phyloP scores from a whole-genome alignment of 2,113 vertebrate genomes.

The Talpa occidentalis region DNA sequence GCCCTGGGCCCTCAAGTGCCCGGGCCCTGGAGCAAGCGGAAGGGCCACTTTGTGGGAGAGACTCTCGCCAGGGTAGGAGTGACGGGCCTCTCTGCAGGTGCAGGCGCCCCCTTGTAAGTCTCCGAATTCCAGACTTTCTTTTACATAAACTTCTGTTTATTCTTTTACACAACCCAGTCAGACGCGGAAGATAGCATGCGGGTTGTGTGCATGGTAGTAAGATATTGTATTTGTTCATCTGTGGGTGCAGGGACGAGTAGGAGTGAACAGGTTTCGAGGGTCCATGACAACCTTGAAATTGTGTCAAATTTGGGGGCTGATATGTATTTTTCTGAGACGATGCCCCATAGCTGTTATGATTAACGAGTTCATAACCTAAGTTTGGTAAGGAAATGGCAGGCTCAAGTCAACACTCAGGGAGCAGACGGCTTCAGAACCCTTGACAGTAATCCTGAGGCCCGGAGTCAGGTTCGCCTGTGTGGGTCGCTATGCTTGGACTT shows the following conservation, averaged over 20 bases:
- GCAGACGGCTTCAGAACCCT: neutral
- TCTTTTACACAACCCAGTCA: neutral
- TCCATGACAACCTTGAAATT: neutral
- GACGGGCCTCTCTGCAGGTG: neutral
- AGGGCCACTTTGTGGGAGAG: neutral
- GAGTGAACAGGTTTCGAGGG: neutral
- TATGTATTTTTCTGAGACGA: neutral
- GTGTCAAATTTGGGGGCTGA: neutral
- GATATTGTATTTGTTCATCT: neutral
- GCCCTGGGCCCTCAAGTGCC: neutral
- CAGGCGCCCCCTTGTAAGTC: neutral
- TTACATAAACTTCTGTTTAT: neutral
- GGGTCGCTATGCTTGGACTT: neutral
- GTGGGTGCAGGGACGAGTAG: neutral
- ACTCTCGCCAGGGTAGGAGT: too few species aligned
- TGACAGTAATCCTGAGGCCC: neutral
- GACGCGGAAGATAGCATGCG: neutral
- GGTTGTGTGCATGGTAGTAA: neutral
- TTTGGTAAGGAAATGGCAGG: neutral
- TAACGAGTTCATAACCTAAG: neutral
- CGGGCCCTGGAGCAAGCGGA: neutral
- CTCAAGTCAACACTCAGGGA: neutral
- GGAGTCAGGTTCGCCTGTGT: neutral
- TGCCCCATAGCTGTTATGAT: neutral
- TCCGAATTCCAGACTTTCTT: conserved; percentile 30